phyloP scores from a whole-genome alignment of 2,797 vertebrate genomes.

The Helarctos malayanus region DNA sequence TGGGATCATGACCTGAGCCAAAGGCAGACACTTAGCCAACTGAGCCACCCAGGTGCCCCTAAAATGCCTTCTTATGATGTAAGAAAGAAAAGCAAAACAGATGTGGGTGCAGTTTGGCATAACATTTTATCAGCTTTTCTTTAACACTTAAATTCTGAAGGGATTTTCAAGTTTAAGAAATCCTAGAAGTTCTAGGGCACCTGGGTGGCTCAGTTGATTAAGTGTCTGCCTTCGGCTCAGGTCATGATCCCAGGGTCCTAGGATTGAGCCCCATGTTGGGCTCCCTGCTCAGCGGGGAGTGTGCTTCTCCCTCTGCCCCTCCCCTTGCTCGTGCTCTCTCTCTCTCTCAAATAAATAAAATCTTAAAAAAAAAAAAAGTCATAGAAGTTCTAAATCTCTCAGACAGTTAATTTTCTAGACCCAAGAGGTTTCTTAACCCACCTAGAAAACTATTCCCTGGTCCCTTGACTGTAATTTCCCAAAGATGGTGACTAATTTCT shows the following conservation, averaged over 20 bases:
- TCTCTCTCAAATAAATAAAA: neutral
- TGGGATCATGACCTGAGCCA: too few species aligned
- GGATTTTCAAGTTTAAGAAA: neutral
- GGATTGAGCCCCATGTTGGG: neutral
- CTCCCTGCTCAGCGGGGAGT: neutral
- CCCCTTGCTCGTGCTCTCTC: neutral
- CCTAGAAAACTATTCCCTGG: neutral
- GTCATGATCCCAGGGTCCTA: neutral
- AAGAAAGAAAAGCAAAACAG: neutral
- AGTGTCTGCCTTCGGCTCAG: neutral
- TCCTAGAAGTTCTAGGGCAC: neutral
- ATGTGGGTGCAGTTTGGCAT: neutral
- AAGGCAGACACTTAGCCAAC: too few species aligned
- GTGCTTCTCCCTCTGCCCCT: neutral
- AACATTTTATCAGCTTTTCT: constrained; percentile 52
- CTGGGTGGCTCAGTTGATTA: neutral
- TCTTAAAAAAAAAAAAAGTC: neutral
- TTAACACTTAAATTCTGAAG: neutral
- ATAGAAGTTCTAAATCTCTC: neutral
- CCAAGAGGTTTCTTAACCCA: constrained; percentile 10
- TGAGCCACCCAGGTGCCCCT: too few species aligned
- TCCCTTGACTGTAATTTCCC: constrained; percentile 10
- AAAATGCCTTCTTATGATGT: neutral
- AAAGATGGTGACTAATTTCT: neutral
- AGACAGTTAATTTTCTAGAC: neutral